Evolutionary conservation across 2,113 vertebrate species (phyloP).

Genomic region (Paedocypris sp.): DNA sequence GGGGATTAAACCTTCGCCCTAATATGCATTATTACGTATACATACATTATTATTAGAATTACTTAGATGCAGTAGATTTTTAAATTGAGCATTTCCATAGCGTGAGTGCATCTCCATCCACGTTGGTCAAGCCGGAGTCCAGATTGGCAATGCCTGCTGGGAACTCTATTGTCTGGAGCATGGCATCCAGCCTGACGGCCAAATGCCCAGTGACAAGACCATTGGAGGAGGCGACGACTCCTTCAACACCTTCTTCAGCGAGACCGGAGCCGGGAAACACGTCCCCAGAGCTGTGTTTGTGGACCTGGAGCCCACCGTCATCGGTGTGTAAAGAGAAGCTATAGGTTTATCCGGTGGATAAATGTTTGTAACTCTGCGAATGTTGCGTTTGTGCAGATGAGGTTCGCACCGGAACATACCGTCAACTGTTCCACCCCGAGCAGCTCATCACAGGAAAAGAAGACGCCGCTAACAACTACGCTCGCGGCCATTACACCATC

Average conservation of each 20-base stretch:
- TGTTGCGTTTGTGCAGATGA: constrained; percentile 51
- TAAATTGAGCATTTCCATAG: constrained; percentile 32
- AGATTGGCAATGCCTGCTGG: constrained; percentile 63
- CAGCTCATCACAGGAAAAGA: constrained; percentile 57
- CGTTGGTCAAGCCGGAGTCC: constrained; percentile 60
- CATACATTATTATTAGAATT: too few species aligned
- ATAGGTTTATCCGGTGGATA: neutral
- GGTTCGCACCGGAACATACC: constrained; percentile 64
- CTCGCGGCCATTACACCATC: constrained; percentile 77
- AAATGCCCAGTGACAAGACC: constrained; percentile 60
- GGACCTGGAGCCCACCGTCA: constrained; percentile 60
- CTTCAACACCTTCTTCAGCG: constrained; percentile 61
- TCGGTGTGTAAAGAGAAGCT: constrained; percentile 38
- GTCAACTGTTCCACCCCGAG: constrained; percentile 49
- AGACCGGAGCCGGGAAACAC: constrained; percentile 59
- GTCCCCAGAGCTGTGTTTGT: constrained; percentile 65
- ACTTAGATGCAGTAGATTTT: too few species aligned
- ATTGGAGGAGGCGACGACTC: constrained; percentile 58
- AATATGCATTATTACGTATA: too few species aligned
- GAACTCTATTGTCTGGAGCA: constrained; percentile 60
- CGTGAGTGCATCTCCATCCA: constrained; percentile 62
- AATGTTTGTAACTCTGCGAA: neutral
- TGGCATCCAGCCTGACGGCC: constrained; percentile 58
- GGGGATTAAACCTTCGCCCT: too few species aligned
- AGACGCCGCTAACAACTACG: constrained; percentile 60